These are phyloP conservation scores for Spea multiplicata DNA, from an alignment of 2,113 vertebrate species.

Conservation along the genomic window DNA sequence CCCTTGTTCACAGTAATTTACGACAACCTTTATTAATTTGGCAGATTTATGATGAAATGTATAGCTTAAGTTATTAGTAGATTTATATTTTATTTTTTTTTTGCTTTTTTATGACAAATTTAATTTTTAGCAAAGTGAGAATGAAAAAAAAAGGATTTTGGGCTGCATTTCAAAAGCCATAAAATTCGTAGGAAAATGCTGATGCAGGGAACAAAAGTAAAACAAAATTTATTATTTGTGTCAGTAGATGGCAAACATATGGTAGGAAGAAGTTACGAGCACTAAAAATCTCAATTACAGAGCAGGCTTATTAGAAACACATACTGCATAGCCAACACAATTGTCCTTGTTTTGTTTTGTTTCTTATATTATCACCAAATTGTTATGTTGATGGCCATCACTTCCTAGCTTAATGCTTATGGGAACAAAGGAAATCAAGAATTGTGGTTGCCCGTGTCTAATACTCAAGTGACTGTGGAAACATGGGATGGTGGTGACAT, in stretches of 20 bases:
- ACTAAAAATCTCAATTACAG: constrained; percentile 44
- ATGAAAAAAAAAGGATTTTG: constrained; percentile 6
- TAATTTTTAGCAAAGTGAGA: constrained; percentile 12
- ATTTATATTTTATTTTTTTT: neutral
- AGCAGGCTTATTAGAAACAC: constrained; percentile 36
- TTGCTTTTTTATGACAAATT: neutral
- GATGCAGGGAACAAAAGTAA: constrained; percentile 42
- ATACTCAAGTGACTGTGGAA: too few species aligned
- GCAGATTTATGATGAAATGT: constrained; percentile 16
- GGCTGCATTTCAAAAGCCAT: constrained; percentile 32
- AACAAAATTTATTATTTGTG: constrained; percentile 45
- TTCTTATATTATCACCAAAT: constrained; percentile 15
- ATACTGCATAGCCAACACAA: constrained; percentile 34
- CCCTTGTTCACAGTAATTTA: constrained; percentile 17
- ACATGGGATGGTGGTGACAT: too few species aligned
- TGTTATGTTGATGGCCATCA: constrained; percentile 9
- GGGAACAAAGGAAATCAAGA: too few species aligned
- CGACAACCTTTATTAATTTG: neutral
- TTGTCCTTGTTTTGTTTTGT: neutral
- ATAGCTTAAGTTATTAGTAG: constrained; percentile 26
- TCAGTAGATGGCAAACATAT: constrained; percentile 44
- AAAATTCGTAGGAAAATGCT: constrained; percentile 41
- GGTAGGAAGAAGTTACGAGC: constrained; percentile 38
- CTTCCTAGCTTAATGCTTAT: neutral
- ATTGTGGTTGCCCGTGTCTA: too few species aligned